Evolutionary conservation across 2,888 invertebrate species (phyloP), one percentile per base, ranked within the genome.

Genomic region (Stenotaenia linearis): DNA sequence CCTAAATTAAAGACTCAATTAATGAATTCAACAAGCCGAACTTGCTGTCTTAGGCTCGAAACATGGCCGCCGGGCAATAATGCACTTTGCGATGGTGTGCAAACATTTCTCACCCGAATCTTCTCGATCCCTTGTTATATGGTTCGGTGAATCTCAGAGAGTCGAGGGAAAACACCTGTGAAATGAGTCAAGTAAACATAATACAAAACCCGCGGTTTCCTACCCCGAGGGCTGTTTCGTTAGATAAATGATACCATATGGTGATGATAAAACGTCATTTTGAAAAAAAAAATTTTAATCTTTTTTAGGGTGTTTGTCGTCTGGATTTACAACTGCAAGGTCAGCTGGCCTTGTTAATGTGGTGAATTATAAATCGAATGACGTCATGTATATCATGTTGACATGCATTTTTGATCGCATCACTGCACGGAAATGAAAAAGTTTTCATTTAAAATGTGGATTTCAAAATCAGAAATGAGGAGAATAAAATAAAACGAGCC

Each of bases 111-210:
- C 45, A 18, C 45, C 45, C 45, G 61, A 61, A 61, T 61, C 7
- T 61, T 40, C 9, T 25, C 61, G 15, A 25, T 28, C 61, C 28
- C 61, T 23, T 25, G 61, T 61, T 61, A 25, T 23, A 15, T 61
- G 61, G 61, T 61, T 61, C 61, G 23, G 61, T 61, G 61, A 61
- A 61, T 61, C 61, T 61, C 61, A 7, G 61, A 61, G 61, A 61
- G 61, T 61, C 61, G 61, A 12, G 61, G 61, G 61, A 61, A 61
- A 61, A 23, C 61, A 25, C 61, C 61, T 61, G 61, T 61, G 61
- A 61, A 61, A 61, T 61, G 61, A 61, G 61, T 61, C 61, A 61
- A 25, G 61, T 61, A 61, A 61, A 61, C 61, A 61, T 1, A 6
- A 61, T 23, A 28, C 61, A 61, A 61, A 61, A 45, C 45, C 25